Evolutionary conservation across 2,113 vertebrate genomes (phyloP).

Genomic region (Coptodon rendalli): DNA sequence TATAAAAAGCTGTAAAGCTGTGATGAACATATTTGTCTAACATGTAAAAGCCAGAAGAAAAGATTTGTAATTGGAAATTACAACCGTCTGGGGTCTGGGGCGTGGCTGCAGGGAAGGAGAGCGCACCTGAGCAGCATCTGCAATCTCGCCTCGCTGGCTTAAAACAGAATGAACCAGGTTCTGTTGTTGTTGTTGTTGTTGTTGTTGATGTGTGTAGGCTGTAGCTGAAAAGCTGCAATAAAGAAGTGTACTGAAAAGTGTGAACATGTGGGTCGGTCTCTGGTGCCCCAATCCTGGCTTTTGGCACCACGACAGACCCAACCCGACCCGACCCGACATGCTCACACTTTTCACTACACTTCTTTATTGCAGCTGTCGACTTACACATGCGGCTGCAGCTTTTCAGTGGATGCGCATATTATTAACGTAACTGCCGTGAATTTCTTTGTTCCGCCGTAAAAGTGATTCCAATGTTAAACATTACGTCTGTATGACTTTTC

Average conservation of each 20-base stretch:
- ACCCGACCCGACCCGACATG: too few species aligned
- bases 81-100: background rate
- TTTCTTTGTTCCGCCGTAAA: too few species aligned
- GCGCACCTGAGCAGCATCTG: background rate
- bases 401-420: background rate
- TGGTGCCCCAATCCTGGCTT: background rate
- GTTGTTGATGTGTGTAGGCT: background rate
- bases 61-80: background rate
- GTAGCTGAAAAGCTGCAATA: background rate
- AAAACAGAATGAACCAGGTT: background rate
- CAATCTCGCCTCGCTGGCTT: rapidly evolving
- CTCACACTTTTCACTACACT: background rate
- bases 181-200: background rate
- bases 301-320: rapidly evolving
- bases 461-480: too few species aligned
- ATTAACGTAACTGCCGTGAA: too few species aligned
- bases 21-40: background rate
- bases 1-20: background rate
- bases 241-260: background rate
- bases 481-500: too few species aligned
- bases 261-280: background rate
- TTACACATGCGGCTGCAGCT: background rate
- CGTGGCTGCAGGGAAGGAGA: background rate
- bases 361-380: background rate
- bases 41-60: background rate